Evolutionary conservation across 1,140 invertebrate genomes (phyloP).

Genomic region (Hyles euphorbiae): DNA sequence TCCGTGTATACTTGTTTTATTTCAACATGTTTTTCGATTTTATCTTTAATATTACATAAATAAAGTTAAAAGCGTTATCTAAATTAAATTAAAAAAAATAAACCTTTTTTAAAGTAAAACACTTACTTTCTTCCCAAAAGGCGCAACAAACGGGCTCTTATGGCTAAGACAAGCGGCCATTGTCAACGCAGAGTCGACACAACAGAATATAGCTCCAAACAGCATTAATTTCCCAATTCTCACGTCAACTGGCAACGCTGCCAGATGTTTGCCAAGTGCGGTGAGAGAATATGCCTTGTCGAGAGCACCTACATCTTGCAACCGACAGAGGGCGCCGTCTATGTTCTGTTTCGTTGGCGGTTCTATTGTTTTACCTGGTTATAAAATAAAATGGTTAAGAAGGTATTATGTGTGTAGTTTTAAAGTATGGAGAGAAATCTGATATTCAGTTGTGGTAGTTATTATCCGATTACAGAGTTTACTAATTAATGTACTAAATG

Average conservation of each 20-base stretch:
- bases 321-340: slow-evolving; percentile 83
- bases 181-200: slow-evolving; percentile 94
- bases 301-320: slow-evolving; percentile 91
- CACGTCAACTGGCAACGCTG: slow-evolving; percentile 93
- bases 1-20: no score
- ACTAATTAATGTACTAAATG: no score
- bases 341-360: slow-evolving; percentile 87
- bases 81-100: no score
- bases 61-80: no score
- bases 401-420: neutral
- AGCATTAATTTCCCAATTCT: slow-evolving; percentile 93
- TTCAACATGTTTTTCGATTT: no score
- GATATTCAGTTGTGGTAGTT: no score
- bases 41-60: no score
- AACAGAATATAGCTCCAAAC: slow-evolving; percentile 94
- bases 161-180: slow-evolving; percentile 93
- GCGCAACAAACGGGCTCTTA: slow-evolving; percentile 87
- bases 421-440: no score
- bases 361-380: slow-evolving; percentile 83
- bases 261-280: slow-evolving; percentile 91
- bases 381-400: slow-evolving; percentile 19
- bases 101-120: neutral
- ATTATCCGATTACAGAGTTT: no score
- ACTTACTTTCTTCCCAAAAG: slow-evolving; percentile 81
- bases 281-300: slow-evolving; percentile 88